Percentiles rank a stretch among this genome's conserved stretches.
Evolutionary conservation across 2,797 vertebrate species (phyloP).

Genomic region (Cossypha caffra): DNA sequence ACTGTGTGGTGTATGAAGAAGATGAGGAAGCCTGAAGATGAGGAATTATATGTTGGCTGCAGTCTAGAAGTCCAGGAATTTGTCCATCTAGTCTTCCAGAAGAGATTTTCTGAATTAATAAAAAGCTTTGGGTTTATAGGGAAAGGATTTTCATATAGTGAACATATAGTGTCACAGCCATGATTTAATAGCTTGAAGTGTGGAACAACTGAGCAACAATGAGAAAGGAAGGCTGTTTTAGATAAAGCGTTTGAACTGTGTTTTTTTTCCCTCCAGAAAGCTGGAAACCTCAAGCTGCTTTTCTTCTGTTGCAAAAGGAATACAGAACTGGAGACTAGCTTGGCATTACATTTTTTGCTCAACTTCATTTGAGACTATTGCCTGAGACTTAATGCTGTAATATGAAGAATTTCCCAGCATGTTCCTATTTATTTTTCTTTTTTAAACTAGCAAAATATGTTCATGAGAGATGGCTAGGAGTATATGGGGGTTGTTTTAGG

Average conservation of each 20-base stretch:
- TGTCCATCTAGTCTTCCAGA: neutral
- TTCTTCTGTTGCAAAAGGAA: neutral
- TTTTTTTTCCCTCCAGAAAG: neutral
- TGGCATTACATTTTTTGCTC: neutral
- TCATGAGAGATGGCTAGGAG: neutral
- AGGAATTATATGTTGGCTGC: neutral
- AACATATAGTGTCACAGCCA: neutral
- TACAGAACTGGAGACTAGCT: neutral
- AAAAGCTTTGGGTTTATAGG: neutral
- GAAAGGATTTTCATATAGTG: neutral
- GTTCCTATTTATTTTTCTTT: neutral
- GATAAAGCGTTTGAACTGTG: neutral
- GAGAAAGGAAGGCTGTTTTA: neutral
- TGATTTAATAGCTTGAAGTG: neutral
- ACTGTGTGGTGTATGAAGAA: neutral
- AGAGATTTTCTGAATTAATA: neutral
- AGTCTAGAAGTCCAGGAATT: neutral
- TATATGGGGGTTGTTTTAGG: neutral
- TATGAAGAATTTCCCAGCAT: neutral
- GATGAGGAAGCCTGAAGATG: neutral
- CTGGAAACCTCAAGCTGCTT: neutral
- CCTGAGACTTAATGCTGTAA: neutral
- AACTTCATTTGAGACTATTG: neutral
- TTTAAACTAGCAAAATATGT: neutral
- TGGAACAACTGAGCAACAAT: neutral